phyloP scores from a whole-genome alignment of 2,113 vertebrate species.

The Austrofundulus limnaeus region DNA sequence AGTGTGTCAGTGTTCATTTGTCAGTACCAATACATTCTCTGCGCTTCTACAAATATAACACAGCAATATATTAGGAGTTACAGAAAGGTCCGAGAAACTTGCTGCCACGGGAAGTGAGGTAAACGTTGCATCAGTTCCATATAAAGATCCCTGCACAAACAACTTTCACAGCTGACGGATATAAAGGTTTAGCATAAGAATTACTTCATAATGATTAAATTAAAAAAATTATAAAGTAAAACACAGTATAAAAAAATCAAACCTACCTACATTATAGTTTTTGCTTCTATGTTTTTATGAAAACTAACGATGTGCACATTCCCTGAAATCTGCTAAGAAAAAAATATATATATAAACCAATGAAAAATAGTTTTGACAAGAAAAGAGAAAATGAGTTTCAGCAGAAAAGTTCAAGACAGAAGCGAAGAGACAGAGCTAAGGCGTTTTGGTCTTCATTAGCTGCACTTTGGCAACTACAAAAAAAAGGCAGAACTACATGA shows the following conservation, averaged over 20 bases:
- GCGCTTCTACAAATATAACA: slow-evolving; percentile 59
- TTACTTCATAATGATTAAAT: slow-evolving; percentile 56
- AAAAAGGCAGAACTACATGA: slow-evolving; percentile 4
- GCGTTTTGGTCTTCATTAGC: slow-evolving; percentile 66
- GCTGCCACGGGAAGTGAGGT: slow-evolving; percentile 73
- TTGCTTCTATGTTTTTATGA: slow-evolving; percentile 10
- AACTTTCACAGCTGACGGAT: slow-evolving; percentile 32
- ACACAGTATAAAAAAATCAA: too few species aligned
- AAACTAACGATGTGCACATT: slow-evolving; percentile 24
- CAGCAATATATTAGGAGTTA: slow-evolving; percentile 50
- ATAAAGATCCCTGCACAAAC: slow-evolving; percentile 27
- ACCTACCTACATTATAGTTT: slow-evolving; percentile 1
- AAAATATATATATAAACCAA: slow-evolving; percentile 28
- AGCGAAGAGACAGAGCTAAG: slow-evolving; percentile 35
- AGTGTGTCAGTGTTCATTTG: slow-evolving; percentile 61
- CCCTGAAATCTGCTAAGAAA: slow-evolving; percentile 25
- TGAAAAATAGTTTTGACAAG: not conserved
- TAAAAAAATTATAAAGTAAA: slow-evolving; percentile 24
- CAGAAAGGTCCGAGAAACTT: slow-evolving; percentile 63
- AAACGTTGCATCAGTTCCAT: slow-evolving; percentile 54
- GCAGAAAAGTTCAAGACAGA: slow-evolving; percentile 4
- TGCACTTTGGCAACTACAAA: slow-evolving; percentile 50
- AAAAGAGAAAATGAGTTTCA: slow-evolving; percentile 20
- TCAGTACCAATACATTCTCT: slow-evolving; percentile 59
- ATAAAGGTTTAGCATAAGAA: slow-evolving; percentile 7